Base-by-base conservation (phyloP, 92 coral and sea anemone species). In the Micromussa lordhowensis region DNA sequence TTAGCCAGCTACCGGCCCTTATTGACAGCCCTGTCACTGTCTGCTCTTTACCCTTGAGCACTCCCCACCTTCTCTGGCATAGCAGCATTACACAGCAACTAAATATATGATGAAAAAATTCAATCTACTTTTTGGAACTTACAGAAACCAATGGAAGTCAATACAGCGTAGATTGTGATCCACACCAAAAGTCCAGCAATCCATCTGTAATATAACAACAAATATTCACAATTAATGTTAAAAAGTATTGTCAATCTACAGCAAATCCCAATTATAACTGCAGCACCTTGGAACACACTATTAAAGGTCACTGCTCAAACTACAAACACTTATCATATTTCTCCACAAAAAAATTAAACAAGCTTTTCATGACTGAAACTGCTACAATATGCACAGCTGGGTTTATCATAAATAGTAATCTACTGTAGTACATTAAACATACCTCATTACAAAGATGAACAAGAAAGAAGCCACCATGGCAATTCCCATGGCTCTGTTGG, bases 401-500 rank as follows among this genome's bases (percentile, higher is more conserved):
- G 51, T 8, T 44, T 44, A 44, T 44, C 51, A 44, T 9, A 44
- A 44, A 44, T 44, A 44, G 51, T 0, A 44, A 44, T 44, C 51
- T 44, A 44, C 51, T 44, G 51, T 44, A 44, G 51, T 44, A 44
- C 13, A 44, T 8, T 44, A 78, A 38, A 11, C 94, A 32, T 29
- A 97, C 99, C 99, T 96, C 99, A 97, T 97, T 24, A 94, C 90
- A 44, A 97, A 76, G 32, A 97, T 96, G 86, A 94, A 97, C 58
- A 97, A 80, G 73, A 97, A 97, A 66, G 99, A 97, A 19, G 92
- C 96, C 1, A 83, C 98, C 99, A 97, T 96, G 10, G 98, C 97
- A 85, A 97, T 96, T 34, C 99, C 99, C 79, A 97, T 83, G 34
- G 94, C 99, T 48, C 99, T 97, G 92, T 68, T 91, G 75, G 3